These are phyloP conservation scores for Fulica atra DNA, from an alignment of 2,113 vertebrate genomes.

Conservation along the genomic window DNA sequence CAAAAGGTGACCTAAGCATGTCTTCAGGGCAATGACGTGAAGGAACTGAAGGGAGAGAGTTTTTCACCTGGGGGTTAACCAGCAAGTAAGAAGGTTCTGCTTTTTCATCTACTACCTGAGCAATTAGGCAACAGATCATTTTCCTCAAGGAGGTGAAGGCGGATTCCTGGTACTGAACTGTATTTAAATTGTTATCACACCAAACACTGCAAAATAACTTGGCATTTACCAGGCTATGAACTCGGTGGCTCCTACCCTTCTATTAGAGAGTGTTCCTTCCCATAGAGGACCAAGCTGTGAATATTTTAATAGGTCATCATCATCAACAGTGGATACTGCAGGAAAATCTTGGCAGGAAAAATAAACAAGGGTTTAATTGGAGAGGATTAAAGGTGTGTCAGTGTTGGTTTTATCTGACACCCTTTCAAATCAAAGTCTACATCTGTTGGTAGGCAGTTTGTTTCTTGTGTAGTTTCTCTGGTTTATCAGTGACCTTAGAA, in stretches of 20 bases:
- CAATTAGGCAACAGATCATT: background rate
- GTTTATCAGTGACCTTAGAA: slow-evolving; percentile 34
- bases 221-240: background rate
- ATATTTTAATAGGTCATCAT: background rate
- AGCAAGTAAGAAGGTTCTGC: background rate
- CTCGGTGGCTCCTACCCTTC: background rate
- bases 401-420: slow-evolving; percentile 1
- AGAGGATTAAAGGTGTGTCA: slow-evolving; percentile 41
- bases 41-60: background rate
- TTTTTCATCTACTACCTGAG: background rate
- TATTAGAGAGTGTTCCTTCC: background rate
- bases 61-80: background rate
- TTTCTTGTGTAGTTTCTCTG: background rate
- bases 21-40: background rate
- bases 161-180: background rate
- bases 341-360: background rate
- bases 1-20: background rate
- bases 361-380: background rate
- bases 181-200: background rate
- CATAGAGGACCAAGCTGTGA: background rate
- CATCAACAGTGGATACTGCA: background rate
- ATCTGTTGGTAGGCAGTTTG: background rate
- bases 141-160: background rate
- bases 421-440: background rate
- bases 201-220: background rate